phyloP scores from a whole-genome alignment of 2,797 vertebrate genomes.

The Melanotaenia maccullochi region DNA sequence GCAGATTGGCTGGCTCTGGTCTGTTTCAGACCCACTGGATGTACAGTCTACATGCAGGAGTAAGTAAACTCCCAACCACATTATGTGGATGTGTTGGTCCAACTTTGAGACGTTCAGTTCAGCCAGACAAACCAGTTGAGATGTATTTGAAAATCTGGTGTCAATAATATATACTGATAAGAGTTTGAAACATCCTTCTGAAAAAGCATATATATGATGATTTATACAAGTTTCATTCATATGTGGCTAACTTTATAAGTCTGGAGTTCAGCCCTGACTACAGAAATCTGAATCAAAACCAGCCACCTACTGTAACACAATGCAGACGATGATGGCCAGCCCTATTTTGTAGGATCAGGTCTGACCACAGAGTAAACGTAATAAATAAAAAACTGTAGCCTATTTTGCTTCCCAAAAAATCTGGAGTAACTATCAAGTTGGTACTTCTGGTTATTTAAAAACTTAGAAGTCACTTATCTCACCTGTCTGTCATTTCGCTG shows the following conservation, averaged over 20 bases:
- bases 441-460: background rate
- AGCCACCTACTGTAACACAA: background rate
- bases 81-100: background rate
- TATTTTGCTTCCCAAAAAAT: too few species aligned
- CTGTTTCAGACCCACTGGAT: background rate
- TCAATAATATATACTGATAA: background rate
- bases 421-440: background rate
- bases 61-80: background rate
- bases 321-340: background rate
- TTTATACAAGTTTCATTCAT: background rate
- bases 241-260: background rate
- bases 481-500: constrained; percentile 96
- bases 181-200: background rate
- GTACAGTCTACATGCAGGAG: background rate
- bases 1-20: background rate
- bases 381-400: background rate
- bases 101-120: background rate
- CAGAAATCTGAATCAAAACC: background rate
- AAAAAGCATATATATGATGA: background rate
- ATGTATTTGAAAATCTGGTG: background rate
- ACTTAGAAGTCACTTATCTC: constrained; percentile 21
- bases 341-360: background rate
- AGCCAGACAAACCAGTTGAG: background rate
- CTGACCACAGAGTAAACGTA: too few species aligned
- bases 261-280: background rate